These are phyloP conservation scores for Hedya salicella DNA, from an alignment of 2,888 invertebrate genomes.

Conservation along the genomic window DNA sequence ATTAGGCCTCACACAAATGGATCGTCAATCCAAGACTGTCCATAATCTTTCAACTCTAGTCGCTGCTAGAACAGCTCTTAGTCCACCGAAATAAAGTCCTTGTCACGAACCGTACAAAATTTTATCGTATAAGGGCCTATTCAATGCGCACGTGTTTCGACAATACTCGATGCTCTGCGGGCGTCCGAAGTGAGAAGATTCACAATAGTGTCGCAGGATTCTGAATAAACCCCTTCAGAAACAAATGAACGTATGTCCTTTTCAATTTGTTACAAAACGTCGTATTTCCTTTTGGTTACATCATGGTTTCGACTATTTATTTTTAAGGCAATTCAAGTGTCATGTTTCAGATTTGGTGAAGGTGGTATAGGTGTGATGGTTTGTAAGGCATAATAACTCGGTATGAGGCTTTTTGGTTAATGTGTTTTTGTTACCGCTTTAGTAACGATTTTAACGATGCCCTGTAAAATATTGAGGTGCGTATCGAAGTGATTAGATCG, in stretches of 20 bases:
- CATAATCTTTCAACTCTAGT: background rate
- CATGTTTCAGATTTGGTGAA: background rate
- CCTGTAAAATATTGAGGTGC: conserved; percentile 32
- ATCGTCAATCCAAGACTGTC: conserved; percentile 38
- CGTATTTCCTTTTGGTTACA: background rate
- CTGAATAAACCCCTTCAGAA: conserved; percentile 46
- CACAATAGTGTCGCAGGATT: conserved; percentile 80
- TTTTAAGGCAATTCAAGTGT: background rate
- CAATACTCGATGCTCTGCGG: conserved; percentile 76
- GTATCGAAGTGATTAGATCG: conserved; percentile 40
- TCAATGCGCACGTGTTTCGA: conserved; percentile 78
- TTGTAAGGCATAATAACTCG: conserved; percentile 70
- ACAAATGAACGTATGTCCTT: conserved; percentile 21
- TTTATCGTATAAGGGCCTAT: conserved; percentile 65
- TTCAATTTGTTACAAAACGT: background rate
- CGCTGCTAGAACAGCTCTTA: conserved; percentile 1
- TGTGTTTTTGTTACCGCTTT: conserved; percentile 59
- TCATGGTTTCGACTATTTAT: background rate
- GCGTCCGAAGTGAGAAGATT: conserved; percentile 76
- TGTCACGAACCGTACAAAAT: conserved; percentile 7
- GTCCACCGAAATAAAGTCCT: background rate
- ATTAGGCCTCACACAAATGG: conserved; percentile 60
- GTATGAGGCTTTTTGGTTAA: conserved; percentile 68
- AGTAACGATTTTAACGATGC: conserved; percentile 36
- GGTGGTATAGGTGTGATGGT: conserved; percentile 69